A percentile compares a stretch with the other conserved stretches of the same genome.
Evolutionary conservation across 2,888 invertebrate genomes (phyloP).

Genomic region (Nomada ruficornis): DNA sequence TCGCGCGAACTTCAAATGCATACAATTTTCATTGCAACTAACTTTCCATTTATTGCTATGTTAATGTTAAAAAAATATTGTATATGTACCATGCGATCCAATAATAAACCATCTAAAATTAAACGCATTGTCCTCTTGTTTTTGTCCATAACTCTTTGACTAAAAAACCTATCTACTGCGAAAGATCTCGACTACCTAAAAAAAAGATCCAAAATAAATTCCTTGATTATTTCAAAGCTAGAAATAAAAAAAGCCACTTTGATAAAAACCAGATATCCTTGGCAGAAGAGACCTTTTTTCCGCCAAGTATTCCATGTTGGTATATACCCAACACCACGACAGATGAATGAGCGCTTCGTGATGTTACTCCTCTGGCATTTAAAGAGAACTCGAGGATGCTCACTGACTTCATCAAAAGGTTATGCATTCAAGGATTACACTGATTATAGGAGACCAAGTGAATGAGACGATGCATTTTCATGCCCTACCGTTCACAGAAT

Average conservation of each 20-base stretch:
- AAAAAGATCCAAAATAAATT: not conserved
- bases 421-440: constrained; percentile 65
- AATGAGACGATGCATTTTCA: constrained; percentile 48
- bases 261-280: constrained; percentile 37
- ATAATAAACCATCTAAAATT: not conserved
- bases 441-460: constrained; percentile 41
- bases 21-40: too few relatives aligned
- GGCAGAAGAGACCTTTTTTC: constrained; percentile 33
- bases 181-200: not conserved
- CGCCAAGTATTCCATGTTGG: constrained; percentile 13
- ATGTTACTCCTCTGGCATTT: constrained; percentile 70
- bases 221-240: not conserved
- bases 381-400: constrained; percentile 56
- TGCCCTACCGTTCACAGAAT: constrained; percentile 14
- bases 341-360: constrained; percentile 58
- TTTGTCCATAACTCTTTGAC: not conserved
- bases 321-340: constrained; percentile 9
- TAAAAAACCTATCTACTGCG: not conserved
- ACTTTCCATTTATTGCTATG: not conserved
- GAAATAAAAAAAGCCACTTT: not conserved
- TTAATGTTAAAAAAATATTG: not conserved
- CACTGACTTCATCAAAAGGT: constrained; percentile 69
- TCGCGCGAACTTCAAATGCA: too few relatives aligned
- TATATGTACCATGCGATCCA: too few relatives aligned
- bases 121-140: not conserved